A percentile compares a stretch with the other conserved stretches of the same genome.
Evolutionary conservation across 2,888 invertebrate genomes (phyloP).

Genomic region (Heliconius charithonia): DNA sequence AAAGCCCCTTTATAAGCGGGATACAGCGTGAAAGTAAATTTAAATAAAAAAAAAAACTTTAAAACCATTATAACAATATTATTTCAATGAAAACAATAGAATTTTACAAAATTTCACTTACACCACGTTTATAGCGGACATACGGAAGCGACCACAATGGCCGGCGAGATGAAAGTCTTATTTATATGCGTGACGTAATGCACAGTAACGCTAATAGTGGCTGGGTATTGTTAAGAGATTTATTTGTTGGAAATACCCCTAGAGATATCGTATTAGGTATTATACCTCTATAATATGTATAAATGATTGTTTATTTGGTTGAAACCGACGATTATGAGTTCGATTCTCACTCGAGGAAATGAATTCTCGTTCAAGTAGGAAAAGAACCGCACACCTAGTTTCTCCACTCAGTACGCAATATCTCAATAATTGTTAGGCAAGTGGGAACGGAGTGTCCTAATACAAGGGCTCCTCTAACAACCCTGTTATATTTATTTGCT

Average conservation of each 20-base stretch:
- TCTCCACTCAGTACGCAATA: neutral
- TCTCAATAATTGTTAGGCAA: too few relatives aligned
- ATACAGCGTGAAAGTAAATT: neutral
- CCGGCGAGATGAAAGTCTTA: constrained; percentile 77
- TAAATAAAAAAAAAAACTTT: neutral
- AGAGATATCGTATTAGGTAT: constrained; percentile 39
- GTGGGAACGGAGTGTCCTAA: too few relatives aligned
- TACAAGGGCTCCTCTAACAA: too few relatives aligned
- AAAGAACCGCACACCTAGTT: neutral
- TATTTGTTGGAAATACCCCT: constrained; percentile 42
- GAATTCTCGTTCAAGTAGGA: neutral
- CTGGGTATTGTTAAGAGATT: constrained; percentile 50
- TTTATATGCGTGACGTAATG: constrained; percentile 76
- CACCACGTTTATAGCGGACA: constrained; percentile 48
- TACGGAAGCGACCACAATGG: constrained; percentile 78
- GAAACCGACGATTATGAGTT: neutral
- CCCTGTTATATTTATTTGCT: too few relatives aligned
- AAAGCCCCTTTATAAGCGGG: neutral
- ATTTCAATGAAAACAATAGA: neutral
- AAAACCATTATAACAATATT: neutral
- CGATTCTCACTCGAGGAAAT: neutral
- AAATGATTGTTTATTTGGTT: constrained; percentile 2
- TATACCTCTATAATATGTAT: constrained; percentile 24
- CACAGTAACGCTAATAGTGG: constrained; percentile 42
- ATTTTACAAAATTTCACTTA: constrained; percentile 42